Evolutionary conservation across 53 echinoderm and acorn worm species (phyloP).

Genomic region (Patiria pectinifera): DNA sequence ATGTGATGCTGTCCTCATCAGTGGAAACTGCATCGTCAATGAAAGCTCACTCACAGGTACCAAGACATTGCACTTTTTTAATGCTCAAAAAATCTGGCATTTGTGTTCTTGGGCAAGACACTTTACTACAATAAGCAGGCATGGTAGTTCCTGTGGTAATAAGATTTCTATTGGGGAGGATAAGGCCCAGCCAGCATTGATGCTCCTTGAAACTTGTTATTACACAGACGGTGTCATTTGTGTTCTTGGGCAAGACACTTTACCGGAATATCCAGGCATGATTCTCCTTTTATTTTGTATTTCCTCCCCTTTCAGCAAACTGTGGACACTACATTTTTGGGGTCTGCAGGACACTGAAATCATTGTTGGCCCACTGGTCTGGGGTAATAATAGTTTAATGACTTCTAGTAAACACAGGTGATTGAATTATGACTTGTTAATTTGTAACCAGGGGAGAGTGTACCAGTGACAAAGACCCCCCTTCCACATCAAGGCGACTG

Average conservation of each 20-base stretch:
- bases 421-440: too few relatives aligned
- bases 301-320: too few relatives aligned
- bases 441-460: conserved; percentile 79
- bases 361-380: neutral
- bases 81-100: neutral
- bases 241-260: neutral
- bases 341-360: neutral
- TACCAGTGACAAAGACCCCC: conserved; percentile 86
- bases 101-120: neutral
- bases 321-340: neutral
- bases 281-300: too few relatives aligned
- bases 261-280: neutral
- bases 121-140: neutral
- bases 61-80: neutral
- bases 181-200: too few relatives aligned
- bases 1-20: conserved; percentile 85
- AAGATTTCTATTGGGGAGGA: too few relatives aligned
- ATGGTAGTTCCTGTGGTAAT: too few relatives aligned
- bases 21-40: conserved; percentile 91
- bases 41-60: conserved; percentile 94
- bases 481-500: conserved; percentile 59
- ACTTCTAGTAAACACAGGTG: too few relatives aligned
- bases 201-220: too few relatives aligned
- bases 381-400: neutral
- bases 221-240: neutral